Base-by-base conservation (phyloP, 2,113 vertebrate genomes). In the Condylura cristata region DNA sequence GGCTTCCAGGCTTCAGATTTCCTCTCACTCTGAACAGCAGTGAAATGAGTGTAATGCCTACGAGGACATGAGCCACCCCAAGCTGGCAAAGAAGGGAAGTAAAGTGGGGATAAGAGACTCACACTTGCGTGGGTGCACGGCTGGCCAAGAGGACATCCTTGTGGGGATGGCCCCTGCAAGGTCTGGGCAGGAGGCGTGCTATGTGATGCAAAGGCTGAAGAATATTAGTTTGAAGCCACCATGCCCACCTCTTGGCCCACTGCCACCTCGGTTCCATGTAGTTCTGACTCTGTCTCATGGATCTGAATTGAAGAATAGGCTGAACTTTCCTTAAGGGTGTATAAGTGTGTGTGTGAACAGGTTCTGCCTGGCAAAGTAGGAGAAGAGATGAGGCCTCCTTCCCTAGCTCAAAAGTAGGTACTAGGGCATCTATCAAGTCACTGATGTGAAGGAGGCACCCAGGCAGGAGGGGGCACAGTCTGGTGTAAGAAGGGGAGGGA, bases 1-100 rank as follows among this genome's bases (percentile, higher is more conserved):
- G 32, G 68, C 22, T 88, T 44, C 44, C 30, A 66, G 66, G 18
- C 28, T 41, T 87, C 30, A 56, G 72, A 72, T 14, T 71, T 32
- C 70, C 65, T 41, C 13, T 46, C 24, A 28, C 22, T 66, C 26
- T 66, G 18, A 84, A 24, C 24, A 53, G 28, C 24, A 51, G n/a
- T 17, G 48, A 74, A 88, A 89, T 76, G 75, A 89, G n/a, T 20
- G 53, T 66, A 65, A 80, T 24, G n/a, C 18, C 12, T 8, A 79
- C 0, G 17, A 83, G 32, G 44, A 41, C 22, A 22, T 56, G 7
- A 20, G 34, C 65, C 9, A 9, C 6, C 14, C n/a, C 11, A 37
- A 17, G 30, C 65, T 6, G 6, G 26, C 34, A 60, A 41, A 71
- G 17, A 16, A 86, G 28, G 8, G 32, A 41, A 51, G 10, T 4